Conservation (phyloP, 1,140 invertebrate genomes). For the Temnothorax nylanderi region DNA sequence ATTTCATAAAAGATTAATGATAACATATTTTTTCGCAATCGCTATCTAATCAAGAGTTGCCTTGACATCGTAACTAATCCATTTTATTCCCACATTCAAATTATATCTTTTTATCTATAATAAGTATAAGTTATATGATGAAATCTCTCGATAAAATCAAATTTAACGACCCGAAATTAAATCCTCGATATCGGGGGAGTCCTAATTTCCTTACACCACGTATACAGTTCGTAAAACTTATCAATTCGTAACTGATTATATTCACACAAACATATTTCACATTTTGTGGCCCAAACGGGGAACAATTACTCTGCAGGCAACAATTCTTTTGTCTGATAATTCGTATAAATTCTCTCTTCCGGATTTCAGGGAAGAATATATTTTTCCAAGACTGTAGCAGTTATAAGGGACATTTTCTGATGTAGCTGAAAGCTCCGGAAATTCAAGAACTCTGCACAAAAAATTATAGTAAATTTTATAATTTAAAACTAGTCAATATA, state of each 20-base stretch:
- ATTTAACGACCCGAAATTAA: background rate
- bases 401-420: background rate
- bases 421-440: background rate
- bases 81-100: background rate
- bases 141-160: background rate
- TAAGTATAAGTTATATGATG: background rate
- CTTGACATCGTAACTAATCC: background rate
- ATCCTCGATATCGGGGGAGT: background rate
- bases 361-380: background rate
- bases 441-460: background rate
- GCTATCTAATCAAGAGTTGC: slow-evolving; percentile 6
- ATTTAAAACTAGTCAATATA: background rate
- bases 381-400: background rate
- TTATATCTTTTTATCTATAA: slow-evolving; percentile 2
- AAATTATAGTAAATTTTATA: background rate
- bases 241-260: background rate
- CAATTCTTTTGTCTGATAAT: background rate
- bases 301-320: too few species aligned
- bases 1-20: slow-evolving; percentile 13
- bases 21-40: slow-evolving; percentile 5
- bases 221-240: background rate
- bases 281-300: background rate
- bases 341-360: slow-evolving; percentile 7
- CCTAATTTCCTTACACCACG: background rate
- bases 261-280: background rate